Evolutionary conservation across 2,113 vertebrate species (phyloP).

Genomic region (Sturnus vulgaris): DNA sequence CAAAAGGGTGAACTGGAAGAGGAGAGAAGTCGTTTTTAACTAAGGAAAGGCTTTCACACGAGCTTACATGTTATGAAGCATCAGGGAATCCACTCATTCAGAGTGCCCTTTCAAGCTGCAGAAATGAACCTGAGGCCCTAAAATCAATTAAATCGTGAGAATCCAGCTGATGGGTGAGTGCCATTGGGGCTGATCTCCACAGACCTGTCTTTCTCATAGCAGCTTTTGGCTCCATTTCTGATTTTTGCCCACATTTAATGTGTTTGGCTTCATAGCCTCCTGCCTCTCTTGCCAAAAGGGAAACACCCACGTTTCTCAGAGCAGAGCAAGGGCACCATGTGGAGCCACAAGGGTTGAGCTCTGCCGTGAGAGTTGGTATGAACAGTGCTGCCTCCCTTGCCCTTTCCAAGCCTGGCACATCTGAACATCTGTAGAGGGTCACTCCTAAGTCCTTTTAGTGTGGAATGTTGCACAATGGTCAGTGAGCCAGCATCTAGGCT

Average conservation of each 20-base stretch:
- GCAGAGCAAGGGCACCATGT: background rate
- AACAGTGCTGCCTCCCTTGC: background rate
- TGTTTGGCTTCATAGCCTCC: background rate
- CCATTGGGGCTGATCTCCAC: background rate
- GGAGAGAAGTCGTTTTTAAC: background rate
- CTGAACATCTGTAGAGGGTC: background rate
- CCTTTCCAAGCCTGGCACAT: background rate
- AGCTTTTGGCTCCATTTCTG: background rate
- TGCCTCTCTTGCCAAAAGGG: background rate
- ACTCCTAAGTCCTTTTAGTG: background rate
- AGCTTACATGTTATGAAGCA: background rate
- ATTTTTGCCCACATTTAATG: background rate
- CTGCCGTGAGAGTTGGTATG: accelerated
- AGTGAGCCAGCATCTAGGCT: background rate
- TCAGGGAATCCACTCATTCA: background rate
- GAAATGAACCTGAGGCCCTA: background rate
- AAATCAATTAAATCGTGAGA: background rate
- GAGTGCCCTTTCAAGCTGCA: background rate
- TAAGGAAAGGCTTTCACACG: background rate
- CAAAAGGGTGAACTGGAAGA: background rate
- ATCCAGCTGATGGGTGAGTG: background rate
- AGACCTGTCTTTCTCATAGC: background rate
- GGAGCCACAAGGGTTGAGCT: background rate
- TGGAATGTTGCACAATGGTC: background rate
- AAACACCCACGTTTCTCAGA: accelerated